A percentile compares a stretch with the other conserved stretches of the same genome.
These are phyloP conservation scores for Hypsibius dujardini DNA, from an alignment of 1,140 invertebrate species.

Conservation along the genomic window DNA sequence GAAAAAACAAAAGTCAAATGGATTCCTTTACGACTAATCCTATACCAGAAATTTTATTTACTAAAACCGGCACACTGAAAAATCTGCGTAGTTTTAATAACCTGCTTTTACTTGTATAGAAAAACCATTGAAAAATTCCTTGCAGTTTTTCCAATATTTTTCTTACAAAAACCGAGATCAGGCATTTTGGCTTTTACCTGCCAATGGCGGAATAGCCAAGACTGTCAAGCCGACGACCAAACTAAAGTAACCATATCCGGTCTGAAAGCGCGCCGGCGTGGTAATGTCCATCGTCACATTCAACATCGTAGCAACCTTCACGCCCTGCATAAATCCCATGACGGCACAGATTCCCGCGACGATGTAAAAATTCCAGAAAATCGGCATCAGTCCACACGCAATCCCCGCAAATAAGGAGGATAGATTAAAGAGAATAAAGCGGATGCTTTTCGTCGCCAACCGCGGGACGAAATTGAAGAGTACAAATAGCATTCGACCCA, in stretches of 20 bases:
- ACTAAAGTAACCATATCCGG: background rate
- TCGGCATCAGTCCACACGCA: background rate
- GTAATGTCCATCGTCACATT: slow-evolving; percentile 1
- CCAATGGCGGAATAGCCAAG: background rate
- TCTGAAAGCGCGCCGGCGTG: slow-evolving; percentile 4
- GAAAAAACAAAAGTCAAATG: background rate
- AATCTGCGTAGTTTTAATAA: no score
- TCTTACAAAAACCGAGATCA: background rate
- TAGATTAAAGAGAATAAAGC: background rate
- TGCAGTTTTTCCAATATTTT: background rate
- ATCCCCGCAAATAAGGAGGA: background rate
- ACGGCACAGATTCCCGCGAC: background rate
- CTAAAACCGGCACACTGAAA: no score
- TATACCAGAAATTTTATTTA: no score
- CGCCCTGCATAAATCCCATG: background rate
- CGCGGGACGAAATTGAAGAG: background rate
- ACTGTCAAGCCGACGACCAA: background rate
- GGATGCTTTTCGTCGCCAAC: background rate
- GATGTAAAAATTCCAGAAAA: background rate
- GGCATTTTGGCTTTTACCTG: background rate
- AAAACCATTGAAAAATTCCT: background rate
- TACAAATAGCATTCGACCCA: background rate
- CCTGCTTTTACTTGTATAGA: background rate
- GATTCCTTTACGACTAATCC: background rate
- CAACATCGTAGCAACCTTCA: background rate